Conservation (phyloP, 2,888 invertebrate species). For the Tuta absoluta region DNA sequence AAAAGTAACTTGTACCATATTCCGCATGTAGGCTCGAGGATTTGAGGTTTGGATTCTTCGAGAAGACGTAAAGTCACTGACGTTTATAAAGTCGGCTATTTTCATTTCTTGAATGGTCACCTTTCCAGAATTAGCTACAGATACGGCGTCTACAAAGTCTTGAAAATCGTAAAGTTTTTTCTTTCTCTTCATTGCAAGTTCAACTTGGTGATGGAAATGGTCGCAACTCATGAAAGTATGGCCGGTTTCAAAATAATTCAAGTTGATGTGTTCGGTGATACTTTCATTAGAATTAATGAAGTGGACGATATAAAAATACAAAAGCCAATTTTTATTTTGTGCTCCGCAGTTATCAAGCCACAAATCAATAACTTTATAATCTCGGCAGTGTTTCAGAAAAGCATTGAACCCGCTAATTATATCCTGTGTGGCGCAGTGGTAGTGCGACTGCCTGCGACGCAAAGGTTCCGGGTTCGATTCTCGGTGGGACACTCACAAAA, state of each 20-base stretch:
- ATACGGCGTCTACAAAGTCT: too few species aligned
- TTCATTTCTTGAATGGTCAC: too few species aligned
- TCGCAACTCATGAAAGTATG: conserved; percentile 41
- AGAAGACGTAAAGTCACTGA: too few species aligned
- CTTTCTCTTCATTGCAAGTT: conserved; percentile 20
- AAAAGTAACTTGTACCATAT: conserved; percentile 5
- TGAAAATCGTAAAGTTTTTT: not conserved
- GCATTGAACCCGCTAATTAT: not conserved
- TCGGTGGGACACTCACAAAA: too few species aligned
- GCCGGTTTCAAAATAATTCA: conserved; percentile 38
- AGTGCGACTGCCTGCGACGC: too few species aligned
- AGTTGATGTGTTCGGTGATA: conserved; percentile 31
- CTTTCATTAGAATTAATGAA: conserved; percentile 37
- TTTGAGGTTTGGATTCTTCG: not conserved
- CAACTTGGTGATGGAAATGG: conserved; percentile 38
- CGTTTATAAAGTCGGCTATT: too few species aligned
- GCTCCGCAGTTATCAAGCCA: conserved; percentile 37
- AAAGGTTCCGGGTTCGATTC: too few species aligned
- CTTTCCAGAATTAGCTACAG: too few species aligned
- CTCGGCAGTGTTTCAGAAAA: not conserved
- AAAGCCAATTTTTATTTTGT: conserved; percentile 40
- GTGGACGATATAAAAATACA: conserved; percentile 35
- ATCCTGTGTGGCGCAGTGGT: too few species aligned
- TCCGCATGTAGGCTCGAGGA: not conserved
- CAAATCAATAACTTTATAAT: not conserved